Conservation (phyloP, 2,797 vertebrate genomes). For the Lagorchestes hirsutus region DNA sequence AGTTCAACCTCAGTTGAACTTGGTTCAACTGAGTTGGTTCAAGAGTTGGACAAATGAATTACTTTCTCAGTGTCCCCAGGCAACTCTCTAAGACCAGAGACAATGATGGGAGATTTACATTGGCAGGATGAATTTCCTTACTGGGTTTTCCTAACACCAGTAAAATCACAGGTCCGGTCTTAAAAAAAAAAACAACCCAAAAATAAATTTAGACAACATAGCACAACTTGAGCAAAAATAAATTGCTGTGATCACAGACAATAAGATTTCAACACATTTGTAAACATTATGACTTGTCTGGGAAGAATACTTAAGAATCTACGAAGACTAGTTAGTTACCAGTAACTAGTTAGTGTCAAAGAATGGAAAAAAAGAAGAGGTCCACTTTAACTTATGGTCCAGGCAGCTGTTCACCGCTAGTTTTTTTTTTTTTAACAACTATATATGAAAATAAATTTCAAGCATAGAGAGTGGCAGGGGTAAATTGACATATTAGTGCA, state of each 20-base stretch:
- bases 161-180: background rate
- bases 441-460: background rate
- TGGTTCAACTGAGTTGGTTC: background rate
- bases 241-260: background rate
- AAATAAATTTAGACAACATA: background rate
- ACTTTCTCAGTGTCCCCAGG: background rate
- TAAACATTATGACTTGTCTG: background rate
- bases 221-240: background rate
- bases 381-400: background rate
- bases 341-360: background rate
- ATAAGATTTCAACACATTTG: background rate
- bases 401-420: background rate
- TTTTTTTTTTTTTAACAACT: background rate
- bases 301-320: background rate
- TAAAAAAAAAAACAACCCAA: background rate
- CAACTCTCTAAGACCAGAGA: background rate
- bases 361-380: background rate
- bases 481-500: background rate
- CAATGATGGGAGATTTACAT: background rate
- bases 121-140: background rate
- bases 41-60: background rate
- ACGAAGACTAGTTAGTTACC: background rate
- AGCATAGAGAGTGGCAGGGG: background rate
- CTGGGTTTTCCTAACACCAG: background rate
- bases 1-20: background rate